A percentile compares a stretch with the other conserved stretches of the same genome.
These are phyloP conservation scores for Palythoa caribaeorum DNA, from an alignment of 92 coral and sea anemone genomes.

Conservation along the genomic window DNA sequence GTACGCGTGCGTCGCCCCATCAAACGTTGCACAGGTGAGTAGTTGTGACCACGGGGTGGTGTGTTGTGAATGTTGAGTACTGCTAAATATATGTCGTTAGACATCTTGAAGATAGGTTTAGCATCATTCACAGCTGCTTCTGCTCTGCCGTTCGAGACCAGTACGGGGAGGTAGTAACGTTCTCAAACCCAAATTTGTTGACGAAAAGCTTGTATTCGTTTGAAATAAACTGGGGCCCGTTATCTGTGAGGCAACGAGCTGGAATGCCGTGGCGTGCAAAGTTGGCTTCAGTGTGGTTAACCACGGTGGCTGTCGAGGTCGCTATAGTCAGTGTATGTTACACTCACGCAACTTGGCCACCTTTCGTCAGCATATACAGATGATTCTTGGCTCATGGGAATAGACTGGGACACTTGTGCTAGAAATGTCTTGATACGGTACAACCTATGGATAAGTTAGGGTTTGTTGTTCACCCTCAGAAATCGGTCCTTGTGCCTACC, in stretches of 20 bases:
- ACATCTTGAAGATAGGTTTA: background rate
- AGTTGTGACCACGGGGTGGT: no score
- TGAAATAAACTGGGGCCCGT: slow-evolving; percentile 18
- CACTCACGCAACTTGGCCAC: slow-evolving; percentile 45
- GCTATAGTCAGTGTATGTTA: background rate
- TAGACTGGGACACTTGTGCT: background rate
- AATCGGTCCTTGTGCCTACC: no score
- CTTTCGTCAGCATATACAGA: slow-evolving; percentile 50
- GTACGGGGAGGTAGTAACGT: slow-evolving; percentile 52
- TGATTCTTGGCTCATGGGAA: slow-evolving; percentile 49
- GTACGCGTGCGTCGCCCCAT: slow-evolving; percentile 5
- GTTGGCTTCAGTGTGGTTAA: background rate
- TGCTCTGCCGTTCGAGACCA: slow-evolving; percentile 57
- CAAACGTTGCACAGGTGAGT: background rate
- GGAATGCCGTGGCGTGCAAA: slow-evolving; percentile 59
- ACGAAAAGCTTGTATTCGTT: slow-evolving; percentile 21
- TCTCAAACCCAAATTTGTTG: slow-evolving; percentile 39
- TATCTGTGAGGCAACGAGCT: slow-evolving; percentile 50
- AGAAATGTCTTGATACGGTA: slow-evolving; percentile 50
- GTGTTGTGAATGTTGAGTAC: no score
- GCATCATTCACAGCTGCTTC: background rate
- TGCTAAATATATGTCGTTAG: no score
- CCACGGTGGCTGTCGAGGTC: background rate
- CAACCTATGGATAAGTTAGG: background rate
- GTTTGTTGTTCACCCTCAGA: no score